These are phyloP conservation scores for Eleutherodactylus coqui DNA, from an alignment of 2,797 vertebrate genomes.

Conservation along the genomic window DNA sequence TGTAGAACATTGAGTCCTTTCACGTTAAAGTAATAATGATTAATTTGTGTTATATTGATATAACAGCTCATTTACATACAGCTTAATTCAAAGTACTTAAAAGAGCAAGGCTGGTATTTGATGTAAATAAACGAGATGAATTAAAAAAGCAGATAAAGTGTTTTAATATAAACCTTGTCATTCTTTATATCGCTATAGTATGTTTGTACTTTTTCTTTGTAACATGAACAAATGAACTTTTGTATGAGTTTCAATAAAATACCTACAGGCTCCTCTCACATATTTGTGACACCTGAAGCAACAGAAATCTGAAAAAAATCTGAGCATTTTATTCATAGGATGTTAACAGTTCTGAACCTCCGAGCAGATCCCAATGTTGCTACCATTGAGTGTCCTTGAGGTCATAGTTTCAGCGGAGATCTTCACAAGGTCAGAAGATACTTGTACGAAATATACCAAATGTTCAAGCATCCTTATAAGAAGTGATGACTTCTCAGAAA, in stretches of 20 bases:
- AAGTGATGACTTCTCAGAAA: not conserved
- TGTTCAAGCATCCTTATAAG: not conserved
- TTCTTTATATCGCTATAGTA: not conserved
- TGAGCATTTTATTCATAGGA: not conserved
- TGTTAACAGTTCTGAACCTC: not conserved
- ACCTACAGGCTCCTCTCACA: not conserved
- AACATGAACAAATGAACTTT: slow-evolving; percentile 1
- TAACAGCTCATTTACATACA: not conserved
- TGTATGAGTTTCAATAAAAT: not conserved
- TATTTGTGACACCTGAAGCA: not conserved
- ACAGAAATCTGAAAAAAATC: not conserved
- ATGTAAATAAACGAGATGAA: not conserved
- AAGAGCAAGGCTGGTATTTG: not conserved
- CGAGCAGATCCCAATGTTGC: not conserved
- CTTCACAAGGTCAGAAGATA: not conserved
- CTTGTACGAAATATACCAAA: not conserved
- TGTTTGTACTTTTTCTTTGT: not conserved
- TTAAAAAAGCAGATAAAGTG: not conserved
- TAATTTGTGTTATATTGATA: not conserved
- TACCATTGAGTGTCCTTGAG: not conserved
- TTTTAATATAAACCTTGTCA: slow-evolving; percentile 2
- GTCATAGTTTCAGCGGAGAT: not conserved
- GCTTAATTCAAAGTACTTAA: not conserved
- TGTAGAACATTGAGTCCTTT: not conserved
- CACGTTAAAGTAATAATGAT: not conserved